These are phyloP conservation scores for Agonopterix arenella DNA, from an alignment of 2,888 invertebrate genomes.

Conservation along the genomic window DNA sequence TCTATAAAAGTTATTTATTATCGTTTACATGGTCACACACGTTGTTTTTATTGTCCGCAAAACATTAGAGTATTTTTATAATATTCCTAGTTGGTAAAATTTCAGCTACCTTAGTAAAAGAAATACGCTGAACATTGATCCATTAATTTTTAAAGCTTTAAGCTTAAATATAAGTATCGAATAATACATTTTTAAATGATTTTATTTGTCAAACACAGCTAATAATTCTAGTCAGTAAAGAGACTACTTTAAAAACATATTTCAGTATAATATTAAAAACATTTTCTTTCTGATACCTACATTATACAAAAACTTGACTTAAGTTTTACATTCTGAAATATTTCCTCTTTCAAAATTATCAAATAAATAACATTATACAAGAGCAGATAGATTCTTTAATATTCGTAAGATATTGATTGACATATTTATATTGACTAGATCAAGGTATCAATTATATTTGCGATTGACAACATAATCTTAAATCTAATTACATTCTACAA, in stretches of 20 bases:
- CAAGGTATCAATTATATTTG: constrained; percentile 40
- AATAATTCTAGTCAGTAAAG: constrained; percentile 42
- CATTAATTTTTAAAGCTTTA: constrained; percentile 24
- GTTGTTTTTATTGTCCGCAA: constrained; percentile 52
- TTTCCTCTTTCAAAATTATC: too few species aligned
- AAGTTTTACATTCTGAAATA: too few species aligned
- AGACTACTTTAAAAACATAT: constrained; percentile 18
- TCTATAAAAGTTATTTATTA: constrained; percentile 38
- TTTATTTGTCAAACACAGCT: constrained; percentile 76
- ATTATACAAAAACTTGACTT: too few species aligned
- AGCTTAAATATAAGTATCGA: constrained; percentile 10
- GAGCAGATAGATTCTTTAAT: neutral
- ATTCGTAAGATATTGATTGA: neutral
- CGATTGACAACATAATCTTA: constrained; percentile 59
- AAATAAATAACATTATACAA: neutral
- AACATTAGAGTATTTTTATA: neutral
- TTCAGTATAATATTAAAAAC: neutral
- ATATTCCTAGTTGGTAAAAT: neutral
- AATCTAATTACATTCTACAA: constrained; percentile 23
- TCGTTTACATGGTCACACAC: constrained; percentile 45
- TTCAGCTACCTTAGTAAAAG: constrained; percentile 6
- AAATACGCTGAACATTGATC: constrained; percentile 16
- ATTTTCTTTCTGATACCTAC: too few species aligned
- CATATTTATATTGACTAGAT: neutral
- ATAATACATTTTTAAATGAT: constrained; percentile 15